Evolutionary conservation across 2,797 vertebrate species (phyloP).

Genomic region (Gymnocypris eckloni): DNA sequence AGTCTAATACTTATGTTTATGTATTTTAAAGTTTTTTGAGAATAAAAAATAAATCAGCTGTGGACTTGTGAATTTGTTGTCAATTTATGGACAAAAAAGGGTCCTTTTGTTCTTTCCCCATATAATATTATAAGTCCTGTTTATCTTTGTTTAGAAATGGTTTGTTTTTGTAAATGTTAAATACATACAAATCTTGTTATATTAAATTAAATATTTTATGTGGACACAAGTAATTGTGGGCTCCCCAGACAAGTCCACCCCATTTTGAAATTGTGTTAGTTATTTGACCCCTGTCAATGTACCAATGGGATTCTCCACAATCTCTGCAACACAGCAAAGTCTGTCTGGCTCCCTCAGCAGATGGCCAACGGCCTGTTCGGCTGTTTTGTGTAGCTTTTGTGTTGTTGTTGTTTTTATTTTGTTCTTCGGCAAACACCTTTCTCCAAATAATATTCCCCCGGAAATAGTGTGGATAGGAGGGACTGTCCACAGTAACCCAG

Average conservation of each 20-base stretch:
- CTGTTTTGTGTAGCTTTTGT: constrained; percentile 31
- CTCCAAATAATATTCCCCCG: constrained; percentile 32
- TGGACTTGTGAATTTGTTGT: neutral
- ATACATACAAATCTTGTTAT: no score
- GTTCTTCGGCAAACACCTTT: constrained; percentile 37
- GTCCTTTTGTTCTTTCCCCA: neutral
- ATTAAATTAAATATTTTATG: neutral
- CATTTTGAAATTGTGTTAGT: constrained; percentile 17
- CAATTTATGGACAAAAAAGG: neutral
- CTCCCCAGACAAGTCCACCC: constrained; percentile 41
- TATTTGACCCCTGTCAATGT: constrained; percentile 34
- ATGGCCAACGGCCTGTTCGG: constrained; percentile 49
- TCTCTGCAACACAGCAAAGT: constrained; percentile 41
- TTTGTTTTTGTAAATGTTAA: no score
- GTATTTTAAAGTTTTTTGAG: no score
- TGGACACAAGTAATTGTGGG: neutral
- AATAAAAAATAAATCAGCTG: no score
- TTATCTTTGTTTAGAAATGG: no score
- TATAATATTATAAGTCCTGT: no score
- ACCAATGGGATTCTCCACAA: constrained; percentile 18
- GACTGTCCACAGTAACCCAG: constrained; percentile 9
- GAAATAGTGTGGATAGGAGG: constrained; percentile 30
- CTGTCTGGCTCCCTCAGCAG: constrained; percentile 51
- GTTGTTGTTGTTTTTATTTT: neutral
- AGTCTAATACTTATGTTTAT: no score